Base-by-base conservation (phyloP, 2,888 invertebrate genomes). In the Thecocarcelia acutangulata region DNA sequence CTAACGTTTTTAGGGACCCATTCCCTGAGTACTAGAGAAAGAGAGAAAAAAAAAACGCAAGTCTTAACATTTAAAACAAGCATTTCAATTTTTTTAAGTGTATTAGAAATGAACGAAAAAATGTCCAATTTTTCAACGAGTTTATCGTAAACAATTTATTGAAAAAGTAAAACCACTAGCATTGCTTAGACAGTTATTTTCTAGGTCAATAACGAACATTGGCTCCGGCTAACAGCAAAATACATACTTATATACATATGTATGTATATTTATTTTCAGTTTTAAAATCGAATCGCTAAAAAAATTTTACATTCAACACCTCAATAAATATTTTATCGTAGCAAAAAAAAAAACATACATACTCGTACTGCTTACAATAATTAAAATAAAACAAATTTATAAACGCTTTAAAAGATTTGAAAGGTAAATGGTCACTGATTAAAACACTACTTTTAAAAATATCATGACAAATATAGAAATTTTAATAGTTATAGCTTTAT, bases 171-270 rank as follows among this genome's bases (percentile, higher is more conserved):
- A 68, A 46, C 9, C 59, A 69, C 69, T 69, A 50, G 21, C 44
- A 46, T 46, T 19, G 72, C 52, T 70, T 59, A 72, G 46, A 78
- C 44, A 37, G 52, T 70, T 52, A 78, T 70, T 78, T 82, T 82
- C 78, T 82, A 78, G 82, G 82, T 82, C 82, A 82, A 82, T 82
- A 82, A 75, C 82, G 74, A 75, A 24, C 82, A 66, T 78, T 82
- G 82, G 66, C 82, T 78, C 46, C 44, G 19, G 48, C 50, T 64
- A 13, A 46, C n/a, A 44, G 50, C n/a, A 24, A 72, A 64, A 15
- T n/a, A 40, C 33, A 63, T n/a, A 42, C 13, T 44, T n/a, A n/a
- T n/a, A n/a, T n/a, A 24, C 11, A 50, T 33, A 24, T 24, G 24
- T 24, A 13, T 42, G 12, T 33, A 46, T 17, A 50, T 24, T 24